Conservation (phyloP, 2,888 invertebrate genomes). For the Syritta pipiens region DNA sequence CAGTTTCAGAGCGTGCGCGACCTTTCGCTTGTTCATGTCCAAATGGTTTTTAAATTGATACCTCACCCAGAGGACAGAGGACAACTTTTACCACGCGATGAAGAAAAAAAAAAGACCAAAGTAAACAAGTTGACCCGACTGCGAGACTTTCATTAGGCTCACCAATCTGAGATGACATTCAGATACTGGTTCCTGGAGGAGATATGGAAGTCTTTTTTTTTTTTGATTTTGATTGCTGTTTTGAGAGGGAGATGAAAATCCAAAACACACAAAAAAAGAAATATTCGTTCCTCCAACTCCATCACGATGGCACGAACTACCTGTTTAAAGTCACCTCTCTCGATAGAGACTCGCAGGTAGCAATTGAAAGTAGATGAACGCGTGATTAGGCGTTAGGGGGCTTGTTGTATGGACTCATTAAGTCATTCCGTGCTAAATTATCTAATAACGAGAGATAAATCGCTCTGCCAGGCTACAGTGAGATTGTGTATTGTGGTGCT, state of each 20-base stretch:
- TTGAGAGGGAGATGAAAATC: too few species aligned
- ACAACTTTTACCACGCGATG: conserved; percentile 33
- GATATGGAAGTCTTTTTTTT: too few species aligned
- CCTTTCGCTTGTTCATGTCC: conserved; percentile 24
- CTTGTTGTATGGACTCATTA: conserved; percentile 54
- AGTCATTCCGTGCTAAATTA: conserved; percentile 57
- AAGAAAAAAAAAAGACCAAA: background rate
- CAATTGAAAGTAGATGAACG: conserved; percentile 50
- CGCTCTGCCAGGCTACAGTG: too few species aligned
- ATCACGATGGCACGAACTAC: conserved; percentile 11
- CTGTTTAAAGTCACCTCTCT: too few species aligned
- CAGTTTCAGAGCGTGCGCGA: background rate
- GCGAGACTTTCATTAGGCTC: conserved; percentile 23
- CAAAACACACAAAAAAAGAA: background rate
- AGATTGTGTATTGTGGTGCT: too few species aligned
- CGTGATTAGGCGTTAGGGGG: conserved; percentile 49
- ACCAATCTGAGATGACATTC: conserved; percentile 27
- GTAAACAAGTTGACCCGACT: conserved; percentile 16
- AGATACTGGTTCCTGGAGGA: background rate
- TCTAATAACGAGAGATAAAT: conserved; percentile 65
- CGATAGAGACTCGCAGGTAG: conserved; percentile 6
- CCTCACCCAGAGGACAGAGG: conserved; percentile 11
- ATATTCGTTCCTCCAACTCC: conserved; percentile 7
- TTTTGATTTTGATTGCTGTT: too few species aligned
- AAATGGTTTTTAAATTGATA: conserved; percentile 23